Evolutionary conservation across 2,888 invertebrate species (phyloP).

Genomic region (Tenthredo mesomela): DNA sequence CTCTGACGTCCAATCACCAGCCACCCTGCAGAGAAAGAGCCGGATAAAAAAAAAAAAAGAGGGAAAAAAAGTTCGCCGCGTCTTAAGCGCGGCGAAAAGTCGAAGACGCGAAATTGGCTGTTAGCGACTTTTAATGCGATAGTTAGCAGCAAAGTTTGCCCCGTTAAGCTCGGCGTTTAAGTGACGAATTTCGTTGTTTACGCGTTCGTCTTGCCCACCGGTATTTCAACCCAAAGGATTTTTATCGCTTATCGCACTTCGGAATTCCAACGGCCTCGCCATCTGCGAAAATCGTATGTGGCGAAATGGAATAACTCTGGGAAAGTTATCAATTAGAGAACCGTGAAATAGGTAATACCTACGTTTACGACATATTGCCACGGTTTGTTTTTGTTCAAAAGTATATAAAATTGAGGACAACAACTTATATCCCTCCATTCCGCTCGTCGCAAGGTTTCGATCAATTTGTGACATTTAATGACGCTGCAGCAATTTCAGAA

Average conservation of each 20-base stretch:
- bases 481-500: constrained; percentile 29
- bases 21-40: neutral
- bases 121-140: constrained; percentile 59
- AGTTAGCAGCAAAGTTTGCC: constrained; percentile 55
- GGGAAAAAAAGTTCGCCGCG: constrained; percentile 24
- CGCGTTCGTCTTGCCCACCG: neutral
- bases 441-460: neutral
- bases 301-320: neutral
- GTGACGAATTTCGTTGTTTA: constrained; percentile 51
- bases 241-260: constrained; percentile 32
- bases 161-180: constrained; percentile 55
- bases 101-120: constrained; percentile 57
- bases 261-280: neutral
- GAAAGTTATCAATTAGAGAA: neutral
- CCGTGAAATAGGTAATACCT: neutral
- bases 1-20: constrained; percentile 22
- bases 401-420: neutral
- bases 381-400: neutral
- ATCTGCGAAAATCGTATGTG: neutral
- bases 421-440: neutral
- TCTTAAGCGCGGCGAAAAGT: constrained; percentile 52
- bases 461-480: neutral
- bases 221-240: neutral
- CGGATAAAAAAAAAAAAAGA: neutral
- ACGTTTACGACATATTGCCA: neutral